Percentiles rank a stretch among this genome's conserved stretches.
These are phyloP conservation scores for Hirudinaria manillensis DNA, from an alignment of 2,888 invertebrate species.

Conservation along the genomic window DNA sequence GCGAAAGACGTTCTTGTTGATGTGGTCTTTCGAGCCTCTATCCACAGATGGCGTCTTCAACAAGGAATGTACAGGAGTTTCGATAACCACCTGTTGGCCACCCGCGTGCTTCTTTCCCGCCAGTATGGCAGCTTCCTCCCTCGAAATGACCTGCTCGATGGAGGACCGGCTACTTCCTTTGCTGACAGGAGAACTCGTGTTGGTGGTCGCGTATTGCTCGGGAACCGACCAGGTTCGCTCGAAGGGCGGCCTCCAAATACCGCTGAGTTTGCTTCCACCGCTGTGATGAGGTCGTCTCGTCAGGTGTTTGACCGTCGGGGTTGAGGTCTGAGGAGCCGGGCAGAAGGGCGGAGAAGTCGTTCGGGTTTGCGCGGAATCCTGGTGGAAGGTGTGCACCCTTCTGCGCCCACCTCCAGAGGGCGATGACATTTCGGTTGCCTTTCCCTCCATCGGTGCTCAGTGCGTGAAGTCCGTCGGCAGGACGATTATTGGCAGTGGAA, in stretches of 20 bases:
- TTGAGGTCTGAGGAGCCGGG: constrained; percentile 23
- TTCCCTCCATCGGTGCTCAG: constrained; percentile 12
- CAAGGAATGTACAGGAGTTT: constrained; percentile 10
- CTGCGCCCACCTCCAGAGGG: background rate
- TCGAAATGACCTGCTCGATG: constrained; percentile 32
- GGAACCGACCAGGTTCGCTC: constrained; percentile 36
- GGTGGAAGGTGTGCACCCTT: background rate
- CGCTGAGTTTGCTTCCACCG: constrained; percentile 32
- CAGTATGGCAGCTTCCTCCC: constrained; percentile 24
- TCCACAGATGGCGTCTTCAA: background rate
- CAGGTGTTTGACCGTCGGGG: background rate
- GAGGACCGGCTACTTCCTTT: constrained; percentile 31
- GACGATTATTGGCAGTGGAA: too few species aligned
- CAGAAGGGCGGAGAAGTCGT: background rate
- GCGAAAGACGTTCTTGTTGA: background rate
- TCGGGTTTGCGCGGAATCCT: background rate
- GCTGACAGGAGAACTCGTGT: constrained; percentile 30
- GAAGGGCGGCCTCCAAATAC: constrained; percentile 32
- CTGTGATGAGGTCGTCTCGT: constrained; percentile 32
- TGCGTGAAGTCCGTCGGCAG: too few species aligned
- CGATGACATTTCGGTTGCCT: constrained; percentile 11
- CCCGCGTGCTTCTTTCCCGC: background rate
- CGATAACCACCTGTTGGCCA: constrained; percentile 22
- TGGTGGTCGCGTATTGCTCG: constrained; percentile 30
- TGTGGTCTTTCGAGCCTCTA: constrained; percentile 14